Conservation (phyloP, 1,140 invertebrate genomes). For the Samia ricini region DNA sequence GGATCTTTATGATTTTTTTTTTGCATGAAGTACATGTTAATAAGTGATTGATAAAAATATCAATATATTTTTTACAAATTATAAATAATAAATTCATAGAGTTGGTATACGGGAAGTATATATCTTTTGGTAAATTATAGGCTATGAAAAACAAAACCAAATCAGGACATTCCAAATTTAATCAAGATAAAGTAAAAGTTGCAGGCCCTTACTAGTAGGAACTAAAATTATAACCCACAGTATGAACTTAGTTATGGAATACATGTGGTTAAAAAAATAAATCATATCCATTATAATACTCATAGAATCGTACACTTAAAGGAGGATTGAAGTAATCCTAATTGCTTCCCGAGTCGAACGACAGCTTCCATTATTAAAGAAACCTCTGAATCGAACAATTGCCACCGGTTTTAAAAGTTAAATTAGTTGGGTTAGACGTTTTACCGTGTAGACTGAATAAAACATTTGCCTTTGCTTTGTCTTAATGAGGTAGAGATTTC, state of each 20-base stretch:
- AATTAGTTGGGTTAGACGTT: slow-evolving; percentile 68
- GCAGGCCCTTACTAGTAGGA: background rate
- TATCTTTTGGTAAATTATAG: no score
- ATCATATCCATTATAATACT: background rate
- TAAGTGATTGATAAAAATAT: no score
- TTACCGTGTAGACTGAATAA: slow-evolving; percentile 61
- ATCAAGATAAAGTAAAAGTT: background rate
- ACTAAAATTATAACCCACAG: background rate
- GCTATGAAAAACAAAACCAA: no score
- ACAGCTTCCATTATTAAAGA: slow-evolving; percentile 32
- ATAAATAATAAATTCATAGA: no score
- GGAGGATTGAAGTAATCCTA: slow-evolving; percentile 7
- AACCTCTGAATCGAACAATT: slow-evolving; percentile 53
- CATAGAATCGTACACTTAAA: background rate
- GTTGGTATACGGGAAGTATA: no score
- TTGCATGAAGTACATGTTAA: no score
- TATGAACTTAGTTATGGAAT: background rate
- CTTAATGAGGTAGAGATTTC: slow-evolving; percentile 60
- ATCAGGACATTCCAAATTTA: no score
- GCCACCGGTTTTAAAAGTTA: slow-evolving; percentile 72
- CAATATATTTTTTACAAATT: no score
- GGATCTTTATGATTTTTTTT: no score
- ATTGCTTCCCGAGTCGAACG: slow-evolving; percentile 33
- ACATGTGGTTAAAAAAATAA: background rate
- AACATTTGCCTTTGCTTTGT: slow-evolving; percentile 70